Base-by-base conservation (phyloP, 1,140 invertebrate genomes). In the Aphidius gifuensis region DNA sequence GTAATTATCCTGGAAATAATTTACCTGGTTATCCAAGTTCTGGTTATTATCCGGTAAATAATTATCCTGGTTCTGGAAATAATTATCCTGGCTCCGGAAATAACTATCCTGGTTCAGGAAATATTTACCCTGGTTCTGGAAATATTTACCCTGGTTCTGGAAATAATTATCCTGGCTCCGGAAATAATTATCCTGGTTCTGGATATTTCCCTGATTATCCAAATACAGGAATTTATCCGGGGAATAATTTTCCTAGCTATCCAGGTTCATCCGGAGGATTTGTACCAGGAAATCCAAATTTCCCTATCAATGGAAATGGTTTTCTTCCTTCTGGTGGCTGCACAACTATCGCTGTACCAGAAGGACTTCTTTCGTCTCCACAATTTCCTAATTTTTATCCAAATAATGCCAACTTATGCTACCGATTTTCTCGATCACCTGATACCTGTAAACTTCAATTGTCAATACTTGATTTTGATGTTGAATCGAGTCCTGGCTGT, bases 391-490 rank as follows among this genome's bases (percentile, higher is more conserved):
- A 58, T 16, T 44, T 57, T 47, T 76, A 77, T 65, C 68, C 68
- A 4, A 60, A 70, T 45, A 74, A 74, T 64, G n/a, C 69, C 5
- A 65, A 71, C 9, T 68, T 68, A 58, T 78, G 76, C 60, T 76
- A 23, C 48, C 74, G 77, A 47, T 72, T 79, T 58, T 55, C 69
- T 32, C 71, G 71, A 62, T 56, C 66, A 38, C 47, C 70, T 16
- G 68, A 65, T 39, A 61, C 50, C 16, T 79, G 77, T 49, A 64
- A 65, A 62, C 9, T 80, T 5, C 65, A 74, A 49, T 6, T 79
- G 7, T 64, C 69, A 5, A 40, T 80, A 38, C 64, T 71, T 16
- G 76, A 79, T 62, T 80, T 80, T 60, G 72, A 78, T 60, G 57
- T 80, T 11, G 74, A 80, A 66, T 9, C 62, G 5, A 80, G 76